phyloP scores from a whole-genome alignment of 2,888 invertebrate species.

The Miltochrista miniata region DNA sequence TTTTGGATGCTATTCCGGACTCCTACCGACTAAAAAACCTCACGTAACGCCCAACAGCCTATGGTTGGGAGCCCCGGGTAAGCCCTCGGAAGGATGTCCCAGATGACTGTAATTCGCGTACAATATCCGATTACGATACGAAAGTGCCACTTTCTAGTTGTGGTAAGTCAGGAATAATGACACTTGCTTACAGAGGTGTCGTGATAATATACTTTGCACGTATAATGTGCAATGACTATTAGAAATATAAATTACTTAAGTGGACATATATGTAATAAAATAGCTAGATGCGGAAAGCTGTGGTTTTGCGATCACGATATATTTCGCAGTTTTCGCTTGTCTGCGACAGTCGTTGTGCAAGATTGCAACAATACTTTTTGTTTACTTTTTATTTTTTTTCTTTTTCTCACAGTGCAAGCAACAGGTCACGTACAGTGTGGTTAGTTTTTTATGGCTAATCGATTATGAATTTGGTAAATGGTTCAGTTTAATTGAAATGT shows the following conservation, averaged over 20 bases:
- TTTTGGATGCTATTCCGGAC: too few species aligned
- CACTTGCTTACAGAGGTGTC: too few species aligned
- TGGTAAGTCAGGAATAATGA: too few species aligned
- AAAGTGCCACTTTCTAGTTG: too few species aligned
- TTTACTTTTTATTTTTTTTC: conserved; percentile 38
- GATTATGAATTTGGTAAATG: conserved; percentile 9
- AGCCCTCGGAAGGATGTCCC: too few species aligned
- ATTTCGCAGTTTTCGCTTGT: conserved; percentile 67
- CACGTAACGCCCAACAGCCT: too few species aligned
- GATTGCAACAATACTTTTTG: conserved; percentile 54
- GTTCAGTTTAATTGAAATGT: neutral
- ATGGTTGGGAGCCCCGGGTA: too few species aligned
- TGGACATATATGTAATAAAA: conserved; percentile 55
- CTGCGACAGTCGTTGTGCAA: conserved; percentile 67
- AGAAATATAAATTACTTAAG: conserved; percentile 55
- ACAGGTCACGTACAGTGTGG: conserved; percentile 37
- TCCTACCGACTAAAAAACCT: too few species aligned
- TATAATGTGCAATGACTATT: conserved; percentile 50
- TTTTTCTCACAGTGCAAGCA: conserved; percentile 43
- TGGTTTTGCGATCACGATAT: conserved; percentile 71
- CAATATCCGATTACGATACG: too few species aligned
- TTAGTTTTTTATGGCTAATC: neutral
- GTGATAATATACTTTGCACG: too few species aligned
- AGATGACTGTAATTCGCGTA: too few species aligned
- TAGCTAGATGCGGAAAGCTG: conserved; percentile 65